These are phyloP conservation scores for Acrocera orbiculus DNA, from an alignment of 2,888 invertebrate genomes.

Conservation along the genomic window DNA sequence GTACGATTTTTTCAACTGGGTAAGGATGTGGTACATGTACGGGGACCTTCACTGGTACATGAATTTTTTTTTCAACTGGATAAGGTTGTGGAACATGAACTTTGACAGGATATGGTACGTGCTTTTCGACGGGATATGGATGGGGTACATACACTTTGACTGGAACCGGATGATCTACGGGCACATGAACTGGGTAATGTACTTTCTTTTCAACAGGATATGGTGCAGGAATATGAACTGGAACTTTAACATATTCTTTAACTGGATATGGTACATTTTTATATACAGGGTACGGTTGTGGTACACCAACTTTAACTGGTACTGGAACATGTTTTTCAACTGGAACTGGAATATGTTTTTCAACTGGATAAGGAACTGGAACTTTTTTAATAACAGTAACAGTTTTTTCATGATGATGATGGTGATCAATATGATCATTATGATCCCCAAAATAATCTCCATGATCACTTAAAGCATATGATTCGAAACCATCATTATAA, in stretches of 20 bases:
- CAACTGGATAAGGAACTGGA: conserved; percentile 52
- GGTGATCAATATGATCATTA: conserved; percentile 21
- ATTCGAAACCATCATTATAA: conserved; percentile 25
- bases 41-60: conserved; percentile 52
- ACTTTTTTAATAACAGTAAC: conserved; percentile 55
- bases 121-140: conserved; percentile 66
- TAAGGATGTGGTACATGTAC: conserved; percentile 52
- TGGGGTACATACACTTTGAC: conserved; percentile 53
- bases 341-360: conserved; percentile 50
- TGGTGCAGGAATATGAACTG: conserved; percentile 50
- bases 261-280: conserved; percentile 49
- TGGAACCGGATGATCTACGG: conserved; percentile 45
- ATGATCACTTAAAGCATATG: conserved; percentile 13
- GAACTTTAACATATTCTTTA: conserved; percentile 54
- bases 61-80: conserved; percentile 39
- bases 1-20: conserved; percentile 51
- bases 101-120: conserved; percentile 49
- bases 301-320: conserved; percentile 45
- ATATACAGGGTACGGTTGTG: conserved; percentile 53
- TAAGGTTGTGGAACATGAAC: conserved; percentile 54
- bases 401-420: conserved; percentile 40
- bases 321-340: conserved; percentile 39
- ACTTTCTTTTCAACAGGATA: conserved; percentile 45
- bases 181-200: conserved; percentile 41
- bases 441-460: conserved; percentile 21